Evolutionary conservation across 1,140 invertebrate species (phyloP), one percentile per base, ranked within the genome.

Genomic region (Hypsibius dujardini): DNA sequence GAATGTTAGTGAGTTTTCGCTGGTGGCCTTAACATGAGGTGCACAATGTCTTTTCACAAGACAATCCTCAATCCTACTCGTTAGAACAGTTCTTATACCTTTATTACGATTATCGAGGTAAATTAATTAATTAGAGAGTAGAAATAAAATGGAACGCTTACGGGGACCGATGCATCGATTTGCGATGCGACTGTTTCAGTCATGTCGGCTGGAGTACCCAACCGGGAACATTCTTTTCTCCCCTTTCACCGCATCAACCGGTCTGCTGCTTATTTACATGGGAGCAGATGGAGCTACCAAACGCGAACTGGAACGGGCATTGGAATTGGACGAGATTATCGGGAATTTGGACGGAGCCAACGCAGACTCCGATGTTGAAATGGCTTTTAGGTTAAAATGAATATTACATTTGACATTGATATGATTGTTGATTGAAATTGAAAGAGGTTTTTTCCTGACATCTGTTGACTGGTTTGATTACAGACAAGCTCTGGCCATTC

Each of bases 261-360:
- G 12, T 3, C 42, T 67, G 12, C 7, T 67, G 12, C 62, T 67
- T 3, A 12, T 67, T 7, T 15, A 15, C 12, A 7, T 45, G 12
- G 62, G 62, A 15, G 12, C 62, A 45, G 62, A 67, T 7, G 62
- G 62, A 15, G 12, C 62, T 7, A 67, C 62, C 12, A 67, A 67
- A 42, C 7, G 12, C 42, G 62, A 67, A 42, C 7, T 67, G 62
- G 3, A 15, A 3, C 62, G 45, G 12, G 62, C 62, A 67, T 45
- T 67, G 62, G 12, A 67, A 15, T 15, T 67, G 7, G 12, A 67
- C 12, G 12, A 67, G 50, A 7, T 56, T 56, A 56, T n/a, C 50
- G 50, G 50, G 7, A 56, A 56, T 56, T 56, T 12, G 7, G 7
- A 56, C n/a, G n/a, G n/a, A 56, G n/a, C 7, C 50, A 56, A 56